Conservation (phyloP, 1,140 invertebrate species). For the Bombus pyrosoma region DNA sequence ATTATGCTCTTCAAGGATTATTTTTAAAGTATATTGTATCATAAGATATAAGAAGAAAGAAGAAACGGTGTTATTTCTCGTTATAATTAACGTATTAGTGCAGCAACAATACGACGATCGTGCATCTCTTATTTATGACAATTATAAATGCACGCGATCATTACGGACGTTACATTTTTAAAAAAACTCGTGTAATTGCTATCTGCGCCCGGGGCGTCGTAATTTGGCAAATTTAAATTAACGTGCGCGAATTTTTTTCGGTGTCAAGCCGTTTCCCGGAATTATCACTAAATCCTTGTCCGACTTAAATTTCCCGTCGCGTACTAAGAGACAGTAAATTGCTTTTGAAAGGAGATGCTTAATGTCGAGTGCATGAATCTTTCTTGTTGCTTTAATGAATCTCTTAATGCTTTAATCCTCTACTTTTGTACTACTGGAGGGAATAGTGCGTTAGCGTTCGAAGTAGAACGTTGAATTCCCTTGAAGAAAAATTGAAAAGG, state of each 20-base stretch:
- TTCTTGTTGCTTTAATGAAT: slow-evolving; percentile 24
- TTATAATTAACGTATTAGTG: background rate
- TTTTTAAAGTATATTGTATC: too few species aligned
- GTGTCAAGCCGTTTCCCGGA: background rate
- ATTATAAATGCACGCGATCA: background rate
- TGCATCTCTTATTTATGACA: slow-evolving; percentile 1
- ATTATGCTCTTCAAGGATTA: background rate
- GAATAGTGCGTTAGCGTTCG: background rate
- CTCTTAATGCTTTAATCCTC: slow-evolving; percentile 29
- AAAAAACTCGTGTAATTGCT: slow-evolving; percentile 10
- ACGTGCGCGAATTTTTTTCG: background rate
- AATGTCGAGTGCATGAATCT: slow-evolving; percentile 20
- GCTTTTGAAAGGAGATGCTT: slow-evolving; percentile 22
- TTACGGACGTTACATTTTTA: background rate
- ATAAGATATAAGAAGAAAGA: too few species aligned
- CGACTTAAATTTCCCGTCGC: slow-evolving; percentile 4
- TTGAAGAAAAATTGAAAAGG: background rate
- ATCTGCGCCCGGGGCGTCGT: background rate
- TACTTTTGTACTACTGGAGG: background rate
- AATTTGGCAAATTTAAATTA: slow-evolving; percentile 25
- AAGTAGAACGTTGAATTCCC: background rate
- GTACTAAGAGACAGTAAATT: slow-evolving; percentile 15
- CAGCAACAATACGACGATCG: background rate
- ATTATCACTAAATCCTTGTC: slow-evolving; percentile 23
- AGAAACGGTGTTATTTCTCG: background rate